These are phyloP conservation scores for Mycteria americana DNA, from an alignment of 2,797 vertebrate species.

Conservation along the genomic window DNA sequence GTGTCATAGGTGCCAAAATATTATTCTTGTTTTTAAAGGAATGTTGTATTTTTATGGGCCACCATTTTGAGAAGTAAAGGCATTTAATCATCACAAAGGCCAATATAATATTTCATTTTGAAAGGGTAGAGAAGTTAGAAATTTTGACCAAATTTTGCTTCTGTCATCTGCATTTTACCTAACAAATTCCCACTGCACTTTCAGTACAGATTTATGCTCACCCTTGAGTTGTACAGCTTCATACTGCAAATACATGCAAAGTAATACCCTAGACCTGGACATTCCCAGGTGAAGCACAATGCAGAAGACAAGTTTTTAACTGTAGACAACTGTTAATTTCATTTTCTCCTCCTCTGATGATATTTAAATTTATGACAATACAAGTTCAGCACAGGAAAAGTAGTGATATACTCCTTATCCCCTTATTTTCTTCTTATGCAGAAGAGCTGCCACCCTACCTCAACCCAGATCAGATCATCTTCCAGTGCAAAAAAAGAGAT, in stretches of 20 bases:
- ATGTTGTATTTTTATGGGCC: background rate
- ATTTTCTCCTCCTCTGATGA: fast-evolving
- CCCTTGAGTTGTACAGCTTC: background rate
- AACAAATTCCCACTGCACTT: background rate
- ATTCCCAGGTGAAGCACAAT: background rate
- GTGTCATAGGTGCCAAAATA: background rate
- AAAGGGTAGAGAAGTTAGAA: background rate
- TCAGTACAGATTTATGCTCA: background rate
- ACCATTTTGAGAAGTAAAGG: background rate
- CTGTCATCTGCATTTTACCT: background rate
- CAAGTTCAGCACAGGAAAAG: background rate
- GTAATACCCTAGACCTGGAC: background rate
- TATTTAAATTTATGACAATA: background rate
- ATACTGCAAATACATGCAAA: background rate
- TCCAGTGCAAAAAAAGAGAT: background rate
- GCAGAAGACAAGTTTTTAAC: background rate
- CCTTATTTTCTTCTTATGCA: background rate
- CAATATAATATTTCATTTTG: background rate
- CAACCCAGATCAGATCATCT: background rate
- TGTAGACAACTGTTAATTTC: background rate
- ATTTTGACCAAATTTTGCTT: background rate
- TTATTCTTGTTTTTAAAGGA: background rate
- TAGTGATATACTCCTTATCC: background rate
- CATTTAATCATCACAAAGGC: background rate
- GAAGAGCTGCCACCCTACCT: background rate